Evolutionary conservation across 92 coral and sea anemone genomes (phyloP), one percentile per base, ranked within the genome.

Genomic region (Desmophyllum pertusum): DNA sequence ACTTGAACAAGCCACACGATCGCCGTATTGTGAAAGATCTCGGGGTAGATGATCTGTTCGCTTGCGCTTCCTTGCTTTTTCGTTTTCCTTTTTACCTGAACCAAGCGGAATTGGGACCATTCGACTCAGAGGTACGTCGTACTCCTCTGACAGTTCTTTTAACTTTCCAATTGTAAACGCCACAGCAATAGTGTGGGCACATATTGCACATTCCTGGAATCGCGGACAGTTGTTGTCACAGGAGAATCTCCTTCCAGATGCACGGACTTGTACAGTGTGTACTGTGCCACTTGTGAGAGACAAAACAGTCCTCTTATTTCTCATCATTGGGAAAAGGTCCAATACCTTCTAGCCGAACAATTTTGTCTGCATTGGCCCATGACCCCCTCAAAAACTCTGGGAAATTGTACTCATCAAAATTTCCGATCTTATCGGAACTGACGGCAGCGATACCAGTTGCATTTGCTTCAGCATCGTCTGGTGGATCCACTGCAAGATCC

Each of bases 291-390:
- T 85, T 89, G 78, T 66, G 40, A 21, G 61, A 27, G n/a, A n/a
- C n/a, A n/a, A n/a, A n/a, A n/a, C n/a, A n/a, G n/a, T n/a, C n/a
- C n/a, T n/a, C n/a, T n/a, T n/a, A n/a, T n/a, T n/a, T n/a, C n/a
- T n/a, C n/a, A 43, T 89, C 86, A 57, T 80, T 78, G 17, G 92
- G 92, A 70, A 78, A 76, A n/a, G 79, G 86, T 10, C 86, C 88
- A 31, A 85, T 63, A 9, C 89, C 92, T 62, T 71, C 79, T 7
- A 89, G 80, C 81, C 53, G 52, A 2, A 85, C 59, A 36, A 84
- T 88, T 29, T 38, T 84, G 41, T 57, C 3, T 1, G 91, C 91
- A 72, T 86, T 86, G 25, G 7, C 46, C 63, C 75, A 86, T 15
- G 89, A 66, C 4, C 89, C 89, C 68, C 73, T 78, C 48, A 86